phyloP scores from a whole-genome alignment of 1,140 invertebrate genomes.

The Leptinotarsa texana region DNA sequence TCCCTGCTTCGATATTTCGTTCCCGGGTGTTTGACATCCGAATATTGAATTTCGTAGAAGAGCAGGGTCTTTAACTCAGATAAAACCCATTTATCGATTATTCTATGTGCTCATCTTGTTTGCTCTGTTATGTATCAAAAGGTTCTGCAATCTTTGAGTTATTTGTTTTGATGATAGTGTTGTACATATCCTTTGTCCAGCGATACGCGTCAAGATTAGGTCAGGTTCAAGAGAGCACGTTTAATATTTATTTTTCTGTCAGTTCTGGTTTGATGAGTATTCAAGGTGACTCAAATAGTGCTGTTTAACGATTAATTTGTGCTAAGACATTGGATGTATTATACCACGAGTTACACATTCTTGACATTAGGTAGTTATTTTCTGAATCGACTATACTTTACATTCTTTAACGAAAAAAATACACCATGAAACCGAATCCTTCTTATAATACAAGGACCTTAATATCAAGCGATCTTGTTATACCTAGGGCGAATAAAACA shows the following conservation, averaged over 20 bases:
- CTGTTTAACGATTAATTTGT: no score
- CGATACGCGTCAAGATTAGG: neutral
- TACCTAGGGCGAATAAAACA: no score
- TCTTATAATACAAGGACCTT: no score
- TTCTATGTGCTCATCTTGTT: conserved; percentile 5
- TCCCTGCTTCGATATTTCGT: neutral
- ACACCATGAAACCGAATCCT: no score
- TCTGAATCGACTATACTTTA: no score
- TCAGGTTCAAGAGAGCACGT: conserved; percentile 7
- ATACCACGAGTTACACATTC: no score
- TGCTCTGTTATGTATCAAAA: neutral
- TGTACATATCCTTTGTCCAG: neutral
- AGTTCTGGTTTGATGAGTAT: neutral
- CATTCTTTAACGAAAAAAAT: no score
- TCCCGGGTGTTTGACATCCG: neutral
- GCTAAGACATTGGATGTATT: no score
- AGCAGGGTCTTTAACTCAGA: neutral
- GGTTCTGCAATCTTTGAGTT: conserved; percentile 1
- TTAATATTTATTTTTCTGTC: neutral
- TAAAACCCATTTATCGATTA: neutral
- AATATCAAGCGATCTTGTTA: no score
- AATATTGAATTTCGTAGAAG: neutral
- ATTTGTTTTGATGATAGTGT: conserved; percentile 1
- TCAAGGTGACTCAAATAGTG: neutral
- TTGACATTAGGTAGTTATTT: no score